Conservation (phyloP, 2,797 vertebrate species). For the Chiroxiphia lanceolata region DNA sequence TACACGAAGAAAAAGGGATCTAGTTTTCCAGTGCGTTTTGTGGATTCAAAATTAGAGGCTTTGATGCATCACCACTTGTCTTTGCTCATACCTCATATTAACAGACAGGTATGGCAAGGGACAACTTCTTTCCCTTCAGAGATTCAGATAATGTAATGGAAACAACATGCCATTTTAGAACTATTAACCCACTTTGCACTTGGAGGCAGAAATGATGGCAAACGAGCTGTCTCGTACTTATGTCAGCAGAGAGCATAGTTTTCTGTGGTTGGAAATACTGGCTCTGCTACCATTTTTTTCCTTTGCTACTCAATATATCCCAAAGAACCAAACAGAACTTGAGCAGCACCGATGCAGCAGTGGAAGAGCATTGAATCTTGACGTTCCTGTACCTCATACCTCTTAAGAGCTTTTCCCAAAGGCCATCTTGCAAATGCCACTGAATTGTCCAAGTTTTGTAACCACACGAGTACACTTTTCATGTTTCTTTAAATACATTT, state of each 20-base stretch:
- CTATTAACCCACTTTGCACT: background rate
- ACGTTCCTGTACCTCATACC: background rate
- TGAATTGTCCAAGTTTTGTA: background rate
- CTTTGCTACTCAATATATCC: background rate
- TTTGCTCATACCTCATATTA: fast-evolving
- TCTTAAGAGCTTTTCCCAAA: background rate
- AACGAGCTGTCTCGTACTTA: background rate
- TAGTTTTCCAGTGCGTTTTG: background rate
- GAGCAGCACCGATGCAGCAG: background rate
- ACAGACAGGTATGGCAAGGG: background rate
- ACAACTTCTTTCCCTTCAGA: background rate
- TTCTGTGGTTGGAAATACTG: background rate
- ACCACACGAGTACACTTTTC: background rate
- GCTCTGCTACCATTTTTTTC: background rate
- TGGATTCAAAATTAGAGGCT: background rate
- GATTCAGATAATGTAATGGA: background rate
- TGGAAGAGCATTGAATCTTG: background rate
- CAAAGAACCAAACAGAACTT: background rate
- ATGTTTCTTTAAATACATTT: background rate
- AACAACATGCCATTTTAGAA: background rate
- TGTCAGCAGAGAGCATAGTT: background rate
- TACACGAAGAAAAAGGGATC: background rate
- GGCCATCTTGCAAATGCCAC: background rate
- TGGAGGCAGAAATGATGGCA: background rate
- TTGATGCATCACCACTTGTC: background rate